Base-by-base conservation (phyloP, 1,140 invertebrate species). In the Zaprionus ghesquierei region DNA sequence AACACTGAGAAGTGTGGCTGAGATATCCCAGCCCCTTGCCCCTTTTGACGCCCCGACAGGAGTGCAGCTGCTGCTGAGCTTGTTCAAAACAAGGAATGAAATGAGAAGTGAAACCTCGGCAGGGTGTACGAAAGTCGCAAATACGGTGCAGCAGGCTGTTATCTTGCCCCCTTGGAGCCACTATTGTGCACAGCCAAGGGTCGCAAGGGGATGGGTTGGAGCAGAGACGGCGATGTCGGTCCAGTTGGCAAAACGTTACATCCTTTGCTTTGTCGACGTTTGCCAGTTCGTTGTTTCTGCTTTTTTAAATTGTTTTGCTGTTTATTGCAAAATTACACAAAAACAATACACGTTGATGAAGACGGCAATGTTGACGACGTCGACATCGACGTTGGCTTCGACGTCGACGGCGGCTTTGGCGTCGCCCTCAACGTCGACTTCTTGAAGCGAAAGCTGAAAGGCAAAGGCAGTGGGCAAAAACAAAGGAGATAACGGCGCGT, bases 301-400 rank as follows among this genome's bases (percentile, higher is more conserved):
- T 12, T 80, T 76, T 79, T 79, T 68, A 77, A 89, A 89, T 84
- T 89, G 84, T 89, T 89, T 89, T 89, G 84, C 84, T 89, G 84
- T 89, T 89, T 89, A 89, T 89, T 89, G 84, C 84, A 89, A 89
- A 89, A 89, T 89, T 89, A 89, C 84, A 89, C 84, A 89, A 89
- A 89, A 89, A 89, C 84, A 89, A 89, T 89, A 74, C 84, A 77
- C 54, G 76, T 71, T 89, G 84, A 87, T 87, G 84, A 89, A 87
- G 82, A 87, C 76, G 69, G 69, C 72, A 63, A 60, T 51, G 68
- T 56, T 73, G 74, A 74, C 64, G 69, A 69, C 75, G 44, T 29
- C 72, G 75, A 62, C 73, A 27, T 46, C 62, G 72, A 62, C 61
- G 60, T 64, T 64, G 64, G 33, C 51, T n/a, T 41, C 35, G 35